These are phyloP conservation scores for Hypothenemus hampei DNA, from an alignment of 1,140 invertebrate species.

Conservation along the genomic window DNA sequence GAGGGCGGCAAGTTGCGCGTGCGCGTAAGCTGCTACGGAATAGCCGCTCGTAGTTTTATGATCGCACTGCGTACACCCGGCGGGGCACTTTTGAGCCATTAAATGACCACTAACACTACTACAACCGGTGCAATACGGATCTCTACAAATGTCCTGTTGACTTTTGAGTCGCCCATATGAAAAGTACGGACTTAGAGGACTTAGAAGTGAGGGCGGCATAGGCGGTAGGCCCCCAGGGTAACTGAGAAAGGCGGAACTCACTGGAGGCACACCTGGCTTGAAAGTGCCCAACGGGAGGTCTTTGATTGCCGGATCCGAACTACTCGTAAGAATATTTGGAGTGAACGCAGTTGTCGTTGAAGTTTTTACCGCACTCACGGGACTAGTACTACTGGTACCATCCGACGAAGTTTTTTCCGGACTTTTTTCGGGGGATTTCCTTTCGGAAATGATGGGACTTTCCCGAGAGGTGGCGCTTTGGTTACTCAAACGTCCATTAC, in stretches of 20 bases:
- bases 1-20: conserved; percentile 67
- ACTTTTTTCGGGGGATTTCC: conserved; percentile 44
- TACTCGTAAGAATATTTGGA: conserved; percentile 49
- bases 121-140: conserved; percentile 89
- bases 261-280: conserved; percentile 56
- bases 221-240: conserved; percentile 45
- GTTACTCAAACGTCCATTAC: conserved; percentile 55
- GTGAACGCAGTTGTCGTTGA: too few species aligned
- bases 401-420: conserved; percentile 42
- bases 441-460: conserved; percentile 46
- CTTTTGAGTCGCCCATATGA: conserved; percentile 68
- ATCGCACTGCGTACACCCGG: conserved; percentile 86
- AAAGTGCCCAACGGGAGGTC: conserved; percentile 59
- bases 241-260: conserved; percentile 52
- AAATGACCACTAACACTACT: conserved; percentile 79
- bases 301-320: conserved; percentile 58
- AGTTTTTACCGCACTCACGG: conserved; percentile 41
- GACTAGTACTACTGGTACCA: conserved; percentile 44
- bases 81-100: conserved; percentile 68
- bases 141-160: conserved; percentile 65
- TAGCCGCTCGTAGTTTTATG: conserved; percentile 57
- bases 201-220: conserved; percentile 65
- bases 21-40: conserved; percentile 62
- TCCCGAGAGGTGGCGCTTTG: conserved; percentile 59
- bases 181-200: conserved; percentile 63